phyloP scores from a whole-genome alignment of 1,140 invertebrate species.

The Drosophila nebulosa region DNA sequence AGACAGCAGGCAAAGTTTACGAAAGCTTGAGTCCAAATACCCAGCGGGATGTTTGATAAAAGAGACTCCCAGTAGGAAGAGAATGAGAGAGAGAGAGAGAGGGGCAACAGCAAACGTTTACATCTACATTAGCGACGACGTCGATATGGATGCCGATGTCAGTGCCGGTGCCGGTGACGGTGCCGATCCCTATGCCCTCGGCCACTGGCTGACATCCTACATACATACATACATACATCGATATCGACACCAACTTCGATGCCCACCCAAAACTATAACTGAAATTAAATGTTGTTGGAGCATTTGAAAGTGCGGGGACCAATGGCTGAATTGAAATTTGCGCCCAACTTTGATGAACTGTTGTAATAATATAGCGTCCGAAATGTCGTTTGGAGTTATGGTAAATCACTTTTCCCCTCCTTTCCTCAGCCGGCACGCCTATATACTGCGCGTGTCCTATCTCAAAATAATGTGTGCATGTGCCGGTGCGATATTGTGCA shows the following conservation, averaged over 20 bases:
- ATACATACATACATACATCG: background rate
- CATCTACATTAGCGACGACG: slow-evolving; percentile 70
- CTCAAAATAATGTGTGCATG: slow-evolving; percentile 4
- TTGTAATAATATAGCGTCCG: slow-evolving; percentile 73
- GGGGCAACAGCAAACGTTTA: slow-evolving; percentile 42
- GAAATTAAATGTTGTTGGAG: background rate
- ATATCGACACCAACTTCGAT: background rate
- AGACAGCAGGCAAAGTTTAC: slow-evolving; percentile 61
- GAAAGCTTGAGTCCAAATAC: slow-evolving; percentile 73
- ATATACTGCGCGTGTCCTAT: slow-evolving; percentile 3
- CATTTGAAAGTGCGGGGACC: background rate
- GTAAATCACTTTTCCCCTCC: slow-evolving; percentile 31
- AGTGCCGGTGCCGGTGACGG: too few relatives aligned
- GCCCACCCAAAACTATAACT: slow-evolving; percentile 2
- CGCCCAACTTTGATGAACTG: slow-evolving; percentile 69
- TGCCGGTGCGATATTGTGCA: slow-evolving; percentile 55
- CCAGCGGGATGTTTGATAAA: slow-evolving; percentile 75
- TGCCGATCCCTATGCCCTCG: slow-evolving; percentile 19
- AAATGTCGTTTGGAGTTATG: slow-evolving; percentile 66
- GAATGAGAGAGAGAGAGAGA: too few relatives aligned
- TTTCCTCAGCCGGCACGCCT: background rate
- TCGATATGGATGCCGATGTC: slow-evolving; percentile 34
- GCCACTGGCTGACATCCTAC: background rate
- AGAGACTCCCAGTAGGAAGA: slow-evolving; percentile 53
- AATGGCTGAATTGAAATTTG: slow-evolving; percentile 7